Conservation (phyloP, 2,888 invertebrate species). For the Pseudanteris insignis region DNA sequence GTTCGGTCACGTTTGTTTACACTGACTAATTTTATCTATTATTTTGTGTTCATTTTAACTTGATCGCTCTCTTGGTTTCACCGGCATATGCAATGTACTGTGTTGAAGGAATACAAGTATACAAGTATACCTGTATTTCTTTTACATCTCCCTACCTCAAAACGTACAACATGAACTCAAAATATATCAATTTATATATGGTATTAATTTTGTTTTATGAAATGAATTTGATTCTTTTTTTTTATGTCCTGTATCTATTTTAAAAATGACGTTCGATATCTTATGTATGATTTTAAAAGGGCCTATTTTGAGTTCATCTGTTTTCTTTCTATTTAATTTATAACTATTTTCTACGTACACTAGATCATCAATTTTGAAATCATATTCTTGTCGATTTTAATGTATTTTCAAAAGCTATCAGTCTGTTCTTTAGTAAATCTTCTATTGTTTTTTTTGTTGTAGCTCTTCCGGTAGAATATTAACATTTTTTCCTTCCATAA, state of each 20-base stretch:
- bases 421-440: constrained; percentile 4
- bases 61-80: no score
- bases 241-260: constrained; percentile 5
- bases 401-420: constrained; percentile 1
- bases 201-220: constrained; percentile 10
- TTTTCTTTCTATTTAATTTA: constrained; percentile 10
- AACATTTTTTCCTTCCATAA: constrained; percentile 2
- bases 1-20: no score
- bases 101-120: no score
- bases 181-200: not conserved
- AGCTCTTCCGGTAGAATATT: constrained; percentile 11
- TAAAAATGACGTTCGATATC: constrained; percentile 4
- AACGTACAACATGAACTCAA: not conserved
- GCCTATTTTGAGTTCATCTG: constrained; percentile 4
- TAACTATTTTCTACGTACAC: constrained; percentile 11
- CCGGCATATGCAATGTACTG: no score
- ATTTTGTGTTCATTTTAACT: no score
- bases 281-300: constrained; percentile 5
- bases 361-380: constrained; percentile 3
- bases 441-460: constrained; percentile 1
- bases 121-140: not conserved
- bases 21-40: no score
- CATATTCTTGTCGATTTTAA: constrained; percentile 3
- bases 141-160: constrained; percentile 3
- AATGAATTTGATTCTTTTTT: constrained; percentile 1